Evolutionary conservation across 2,888 invertebrate species (phyloP), one percentile per base, ranked within the genome.

Genomic region (Synanthedon tipuliformis): DNA sequence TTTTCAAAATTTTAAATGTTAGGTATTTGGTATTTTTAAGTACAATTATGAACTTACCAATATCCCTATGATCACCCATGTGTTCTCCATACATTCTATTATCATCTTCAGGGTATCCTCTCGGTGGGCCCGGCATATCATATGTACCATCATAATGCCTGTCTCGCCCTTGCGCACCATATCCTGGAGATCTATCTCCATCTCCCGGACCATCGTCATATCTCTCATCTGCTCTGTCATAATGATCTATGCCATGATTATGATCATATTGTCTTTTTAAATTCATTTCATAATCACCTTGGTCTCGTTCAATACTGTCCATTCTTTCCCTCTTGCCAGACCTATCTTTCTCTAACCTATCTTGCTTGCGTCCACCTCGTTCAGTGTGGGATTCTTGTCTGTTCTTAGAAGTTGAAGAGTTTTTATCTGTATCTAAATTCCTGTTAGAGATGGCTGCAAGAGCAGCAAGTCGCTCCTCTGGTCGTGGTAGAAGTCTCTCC

Each of bases 401-500:
- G 57, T 88, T 88, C 66, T 88, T 88, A 41, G 86, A 85, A 59
- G 75, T 80, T 50, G 73, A 73, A 13, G 85, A 81, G 63, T 81
- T 81, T 64, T 88, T 86, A 61, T 88, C 88, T 48, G 78, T 68
- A 58, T 87, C 88, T 50, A 83, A 64, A 50, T 79, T 71, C 62
- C 82, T 78, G 59, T 88, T 88, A 15, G 88, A 82, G 55, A 88
- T 89, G 41, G 88, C 88, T 16, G 89, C 88, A 54, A 90, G 78
- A 15, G 90, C 90, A 54, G 90, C 83, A 52, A 92, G 79, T 5
- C 93, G 82, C 62, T 92, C 92, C 56, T 91, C 90, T 12, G 90
- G 90, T 52, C 91, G 80, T 0, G 91, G 91, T 34, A 92, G 69
- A 41, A 92, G 75, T 50, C 92, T 84, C 65, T 92, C 92, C 65